Percentiles rank a stretch among this genome's conserved stretches.
Evolutionary conservation across 1,140 invertebrate species (phyloP).

Genomic region (Camponotus vicinus): DNA sequence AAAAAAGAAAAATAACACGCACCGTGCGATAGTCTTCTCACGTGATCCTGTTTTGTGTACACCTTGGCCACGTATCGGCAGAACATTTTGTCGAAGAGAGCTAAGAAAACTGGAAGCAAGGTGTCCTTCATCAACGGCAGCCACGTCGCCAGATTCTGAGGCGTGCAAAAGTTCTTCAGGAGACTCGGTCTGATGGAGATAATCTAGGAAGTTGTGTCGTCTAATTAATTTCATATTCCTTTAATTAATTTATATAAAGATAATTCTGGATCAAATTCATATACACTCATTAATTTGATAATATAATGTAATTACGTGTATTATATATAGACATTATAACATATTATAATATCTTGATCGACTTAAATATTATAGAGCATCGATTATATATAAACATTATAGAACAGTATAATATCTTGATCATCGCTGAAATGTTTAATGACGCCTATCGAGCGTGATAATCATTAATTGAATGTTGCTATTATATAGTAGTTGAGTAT

Average conservation of each 20-base stretch:
- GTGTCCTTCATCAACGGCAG: conserved; percentile 85
- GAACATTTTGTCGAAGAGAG: conserved; percentile 86
- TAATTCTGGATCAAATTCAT: not conserved
- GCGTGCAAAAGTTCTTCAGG: conserved; percentile 79
- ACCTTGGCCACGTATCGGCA: conserved; percentile 84
- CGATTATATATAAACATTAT: conserved; percentile 7
- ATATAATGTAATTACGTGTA: not conserved
- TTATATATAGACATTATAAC: not conserved
- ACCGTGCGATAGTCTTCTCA: conserved; percentile 80
- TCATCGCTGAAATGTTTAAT: conserved; percentile 30
- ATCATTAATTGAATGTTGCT: conserved; percentile 34
- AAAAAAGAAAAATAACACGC: not conserved
- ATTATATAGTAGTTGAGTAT: not conserved
- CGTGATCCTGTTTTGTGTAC: conserved; percentile 82
- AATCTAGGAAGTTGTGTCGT: conserved; percentile 71
- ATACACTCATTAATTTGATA: not conserved
- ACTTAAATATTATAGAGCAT: not conserved
- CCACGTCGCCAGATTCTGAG: conserved; percentile 83
- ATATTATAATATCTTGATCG: not conserved
- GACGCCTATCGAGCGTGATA: not conserved
- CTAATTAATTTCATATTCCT: conserved; percentile 2
- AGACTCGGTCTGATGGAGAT: conserved; percentile 83
- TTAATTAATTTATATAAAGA: not conserved
- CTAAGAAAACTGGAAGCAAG: conserved; percentile 85
- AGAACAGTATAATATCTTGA: conserved; percentile 3